These are phyloP conservation scores for Actias luna DNA, from an alignment of 2,888 invertebrate genomes.

Conservation along the genomic window DNA sequence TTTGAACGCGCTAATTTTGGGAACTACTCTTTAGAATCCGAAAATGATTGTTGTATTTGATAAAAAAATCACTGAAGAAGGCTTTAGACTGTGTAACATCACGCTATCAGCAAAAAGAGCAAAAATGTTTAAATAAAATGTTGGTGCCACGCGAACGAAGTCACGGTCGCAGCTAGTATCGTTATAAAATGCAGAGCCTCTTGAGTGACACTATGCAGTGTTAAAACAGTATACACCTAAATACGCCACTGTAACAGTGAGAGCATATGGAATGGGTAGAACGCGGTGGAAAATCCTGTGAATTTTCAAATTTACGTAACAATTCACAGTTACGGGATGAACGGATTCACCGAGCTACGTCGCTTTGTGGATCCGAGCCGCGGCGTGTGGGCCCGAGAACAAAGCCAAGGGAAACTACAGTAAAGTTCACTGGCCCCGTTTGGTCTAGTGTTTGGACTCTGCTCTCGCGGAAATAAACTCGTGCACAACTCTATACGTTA, in stretches of 20 bases:
- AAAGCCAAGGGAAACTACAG: background rate
- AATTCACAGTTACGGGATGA: background rate
- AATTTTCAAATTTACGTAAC: background rate
- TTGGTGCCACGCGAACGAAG: too few species aligned
- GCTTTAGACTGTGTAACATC: too few species aligned
- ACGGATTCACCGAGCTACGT: background rate
- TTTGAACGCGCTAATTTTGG: too few species aligned
- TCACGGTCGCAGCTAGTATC: too few species aligned
- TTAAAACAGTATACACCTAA: too few species aligned
- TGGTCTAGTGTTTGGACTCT: background rate
- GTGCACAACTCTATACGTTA: background rate
- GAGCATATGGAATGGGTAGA: background rate
- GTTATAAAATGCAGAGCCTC: too few species aligned
- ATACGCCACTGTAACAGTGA: background rate
- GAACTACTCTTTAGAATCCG: too few species aligned
- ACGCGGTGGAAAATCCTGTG: background rate
- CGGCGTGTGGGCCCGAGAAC: background rate
- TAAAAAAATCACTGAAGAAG: too few species aligned
- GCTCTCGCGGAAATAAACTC: background rate
- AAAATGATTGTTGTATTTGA: too few species aligned
- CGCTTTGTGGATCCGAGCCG: background rate
- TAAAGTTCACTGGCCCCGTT: background rate
- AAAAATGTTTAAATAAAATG: too few species aligned
- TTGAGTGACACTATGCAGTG: too few species aligned
- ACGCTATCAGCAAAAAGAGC: too few species aligned